phyloP scores from a whole-genome alignment of 1,140 invertebrate species.

The Catajapyx aquilonaris region DNA sequence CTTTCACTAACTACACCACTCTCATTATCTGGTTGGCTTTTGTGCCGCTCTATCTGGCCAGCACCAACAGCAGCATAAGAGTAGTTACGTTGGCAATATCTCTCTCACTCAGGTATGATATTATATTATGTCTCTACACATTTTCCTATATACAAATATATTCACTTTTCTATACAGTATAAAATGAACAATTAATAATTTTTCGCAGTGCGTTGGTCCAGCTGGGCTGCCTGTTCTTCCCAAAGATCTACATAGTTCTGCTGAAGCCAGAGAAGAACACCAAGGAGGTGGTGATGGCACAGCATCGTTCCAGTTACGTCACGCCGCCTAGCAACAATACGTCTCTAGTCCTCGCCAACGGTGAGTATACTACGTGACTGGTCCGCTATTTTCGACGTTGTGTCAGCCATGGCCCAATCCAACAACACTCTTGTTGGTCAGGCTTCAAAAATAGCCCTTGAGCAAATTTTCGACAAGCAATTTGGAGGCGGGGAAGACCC shows the following conservation, averaged over 20 bases:
- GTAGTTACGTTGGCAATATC: conserved; percentile 31
- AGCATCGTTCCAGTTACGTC: conserved; percentile 17
- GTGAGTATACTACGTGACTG: conserved; percentile 12
- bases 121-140: too few species aligned
- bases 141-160: too few species aligned
- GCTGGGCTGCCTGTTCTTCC: conserved; percentile 32
- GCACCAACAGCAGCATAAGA: conserved; percentile 23
- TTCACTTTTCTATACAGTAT: conserved; percentile 4
- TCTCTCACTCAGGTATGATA: conserved; percentile 23
- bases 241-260: conserved; percentile 39
- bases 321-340: conserved; percentile 10
- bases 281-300: conserved; percentile 31
- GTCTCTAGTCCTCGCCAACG: conserved; percentile 13
- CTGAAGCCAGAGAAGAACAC: conserved; percentile 46
- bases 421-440: too few species aligned
- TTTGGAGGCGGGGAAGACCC: too few species aligned
- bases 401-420: too few species aligned
- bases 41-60: conserved; percentile 45
- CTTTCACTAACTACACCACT: conserved; percentile 55
- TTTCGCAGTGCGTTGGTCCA: conserved; percentile 22
- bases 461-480: too few species aligned
- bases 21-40: conserved; percentile 57
- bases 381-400: too few species aligned
- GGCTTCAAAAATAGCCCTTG: too few species aligned
- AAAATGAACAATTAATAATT: too few species aligned